Evolutionary conservation across 2,888 invertebrate genomes (phyloP).

Genomic region (Drosophila tripunctata): DNA sequence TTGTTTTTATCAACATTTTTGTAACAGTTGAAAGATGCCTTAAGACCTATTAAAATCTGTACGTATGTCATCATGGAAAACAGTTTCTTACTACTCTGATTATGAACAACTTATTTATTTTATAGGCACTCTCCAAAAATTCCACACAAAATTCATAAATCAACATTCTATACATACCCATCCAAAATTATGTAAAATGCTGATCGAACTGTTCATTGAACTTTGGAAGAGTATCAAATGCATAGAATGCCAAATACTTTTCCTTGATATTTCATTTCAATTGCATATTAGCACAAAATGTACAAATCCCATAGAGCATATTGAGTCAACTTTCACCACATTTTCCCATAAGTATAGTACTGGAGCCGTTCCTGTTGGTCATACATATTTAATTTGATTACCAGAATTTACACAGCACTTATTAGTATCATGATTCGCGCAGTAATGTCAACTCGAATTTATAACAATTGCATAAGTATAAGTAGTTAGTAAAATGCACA

Average conservation of each 20-base stretch:
- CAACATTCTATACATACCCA: no score
- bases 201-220: no score
- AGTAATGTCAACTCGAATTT: background rate
- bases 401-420: background rate
- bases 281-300: slow-evolving; percentile 8
- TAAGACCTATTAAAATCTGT: no score
- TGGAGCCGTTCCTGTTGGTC: background rate
- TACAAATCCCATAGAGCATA: background rate
- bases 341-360: background rate
- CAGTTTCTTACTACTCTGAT: no score
- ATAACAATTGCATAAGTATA: background rate
- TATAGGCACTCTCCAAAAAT: no score
- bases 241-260: slow-evolving; percentile 26
- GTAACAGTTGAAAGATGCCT: no score
- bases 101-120: no score
- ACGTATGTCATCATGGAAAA: no score
- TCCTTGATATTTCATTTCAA: slow-evolving; percentile 16
- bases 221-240: background rate
- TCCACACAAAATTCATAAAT: no score
- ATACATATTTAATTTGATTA: slow-evolving; percentile 10
- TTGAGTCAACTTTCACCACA: background rate
- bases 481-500: no score
- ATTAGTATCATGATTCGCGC: background rate
- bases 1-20: no score
- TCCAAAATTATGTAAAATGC: no score